A percentile compares a stretch with the other conserved stretches of the same genome.
These are phyloP conservation scores for Phoenoteleia sp. DNA, from an alignment of 2,888 invertebrate species.

Conservation along the genomic window DNA sequence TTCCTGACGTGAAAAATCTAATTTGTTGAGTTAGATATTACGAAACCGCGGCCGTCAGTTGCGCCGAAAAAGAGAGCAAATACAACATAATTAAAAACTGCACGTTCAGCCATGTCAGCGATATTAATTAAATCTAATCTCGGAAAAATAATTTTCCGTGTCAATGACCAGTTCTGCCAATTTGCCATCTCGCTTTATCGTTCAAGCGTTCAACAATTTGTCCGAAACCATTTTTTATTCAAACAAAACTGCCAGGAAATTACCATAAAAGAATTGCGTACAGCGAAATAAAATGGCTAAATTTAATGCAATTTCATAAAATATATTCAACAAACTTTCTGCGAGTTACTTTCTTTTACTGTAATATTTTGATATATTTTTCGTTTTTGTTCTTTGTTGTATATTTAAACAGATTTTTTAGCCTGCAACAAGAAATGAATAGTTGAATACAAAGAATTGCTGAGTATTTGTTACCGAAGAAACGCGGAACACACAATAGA, in stretches of 20 bases:
- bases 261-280: neutral
- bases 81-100: slow-evolving; percentile 1
- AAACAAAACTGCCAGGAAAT: neutral
- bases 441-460: slow-evolving; percentile 64
- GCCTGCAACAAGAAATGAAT: slow-evolving; percentile 59
- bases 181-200: neutral
- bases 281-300: neutral
- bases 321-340: neutral
- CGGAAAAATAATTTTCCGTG: slow-evolving; percentile 11
- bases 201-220: neutral
- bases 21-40: slow-evolving; percentile 56
- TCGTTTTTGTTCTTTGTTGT: slow-evolving; percentile 42
- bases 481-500: slow-evolving; percentile 62
- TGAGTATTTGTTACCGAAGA: slow-evolving; percentile 64
- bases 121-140: slow-evolving; percentile 5
- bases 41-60: slow-evolving; percentile 30
- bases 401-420: slow-evolving; percentile 54
- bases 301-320: neutral
- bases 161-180: slow-evolving; percentile 2
- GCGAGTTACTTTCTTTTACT: neutral
- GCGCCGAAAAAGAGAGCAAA: neutral
- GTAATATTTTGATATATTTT: slow-evolving; percentile 35
- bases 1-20: slow-evolving; percentile 52
- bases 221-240: neutral
- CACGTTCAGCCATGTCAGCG: neutral